Evolutionary conservation across 30 jellyfish, hydroid and myxozoan species (phyloP).

Genomic region (Morbakka virulenta): DNA sequence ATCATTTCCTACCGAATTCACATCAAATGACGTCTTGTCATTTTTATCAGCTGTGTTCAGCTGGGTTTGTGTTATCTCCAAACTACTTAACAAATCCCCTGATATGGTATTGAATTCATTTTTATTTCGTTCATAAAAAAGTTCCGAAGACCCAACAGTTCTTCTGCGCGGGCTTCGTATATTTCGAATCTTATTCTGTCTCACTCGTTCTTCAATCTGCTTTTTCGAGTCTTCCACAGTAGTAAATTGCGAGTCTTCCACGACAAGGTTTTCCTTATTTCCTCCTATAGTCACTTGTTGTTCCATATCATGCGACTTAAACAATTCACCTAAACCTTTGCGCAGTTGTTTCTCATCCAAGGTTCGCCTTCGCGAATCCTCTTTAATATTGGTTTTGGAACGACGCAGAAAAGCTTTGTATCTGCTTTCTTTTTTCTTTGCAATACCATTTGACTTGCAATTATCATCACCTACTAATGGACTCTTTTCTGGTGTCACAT

Average conservation of each 20-base stretch:
- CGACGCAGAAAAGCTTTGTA: background rate
- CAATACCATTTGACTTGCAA: background rate
- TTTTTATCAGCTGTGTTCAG: background rate
- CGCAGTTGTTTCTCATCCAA: background rate
- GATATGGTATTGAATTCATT: background rate
- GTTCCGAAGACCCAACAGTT: slow-evolving; percentile 43
- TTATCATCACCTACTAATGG: background rate
- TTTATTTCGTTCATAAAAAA: background rate
- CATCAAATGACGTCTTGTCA: background rate
- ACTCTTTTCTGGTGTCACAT: background rate
- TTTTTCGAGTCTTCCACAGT: slow-evolving; percentile 54
- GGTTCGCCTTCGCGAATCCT: background rate
- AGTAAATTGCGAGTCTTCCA: slow-evolving; percentile 38
- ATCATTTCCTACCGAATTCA: background rate
- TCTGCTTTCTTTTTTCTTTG: background rate
- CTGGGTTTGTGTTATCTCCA: background rate
- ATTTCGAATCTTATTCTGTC: slow-evolving; percentile 11
- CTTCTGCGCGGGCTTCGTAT: slow-evolving; percentile 63
- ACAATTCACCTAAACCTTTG: background rate
- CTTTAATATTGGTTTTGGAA: background rate
- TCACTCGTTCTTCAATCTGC: slow-evolving; percentile 22
- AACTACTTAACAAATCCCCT: slow-evolving; percentile 11
- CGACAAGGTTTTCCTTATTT: background rate
- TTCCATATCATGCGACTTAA: background rate
- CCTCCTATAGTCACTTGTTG: background rate